Conservation (phyloP, 2,888 invertebrate genomes). For the Apamea sordens region DNA sequence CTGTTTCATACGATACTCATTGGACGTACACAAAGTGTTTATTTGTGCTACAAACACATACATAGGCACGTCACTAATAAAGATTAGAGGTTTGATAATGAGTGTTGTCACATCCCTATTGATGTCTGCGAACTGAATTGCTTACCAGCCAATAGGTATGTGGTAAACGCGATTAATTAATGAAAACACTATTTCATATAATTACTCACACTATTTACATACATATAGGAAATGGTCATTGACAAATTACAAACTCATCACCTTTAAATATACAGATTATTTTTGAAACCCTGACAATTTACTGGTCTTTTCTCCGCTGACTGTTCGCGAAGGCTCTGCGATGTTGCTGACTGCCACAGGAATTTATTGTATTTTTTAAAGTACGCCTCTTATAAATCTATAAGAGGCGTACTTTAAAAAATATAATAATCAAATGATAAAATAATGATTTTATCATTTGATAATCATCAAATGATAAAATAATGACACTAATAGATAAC, state of each 20-base stretch:
- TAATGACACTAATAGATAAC: conserved; percentile 26
- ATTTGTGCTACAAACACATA: conserved; percentile 9
- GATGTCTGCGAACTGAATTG: conserved; percentile 3
- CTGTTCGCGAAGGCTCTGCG: not conserved
- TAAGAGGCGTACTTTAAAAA: conserved; percentile 13
- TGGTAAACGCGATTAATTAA: not conserved
- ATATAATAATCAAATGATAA: too few relatives aligned
- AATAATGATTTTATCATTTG: too few relatives aligned
- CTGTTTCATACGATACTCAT: conserved; percentile 43
- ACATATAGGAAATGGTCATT: not conserved
- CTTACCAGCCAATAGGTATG: not conserved
- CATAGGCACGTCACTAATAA: conserved; percentile 20
- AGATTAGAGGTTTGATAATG: conserved; percentile 45
- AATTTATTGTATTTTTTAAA: conserved; percentile 15
- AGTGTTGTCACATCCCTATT: conserved; percentile 28
- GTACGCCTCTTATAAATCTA: not conserved
- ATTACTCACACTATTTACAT: not conserved
- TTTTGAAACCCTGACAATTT: not conserved
- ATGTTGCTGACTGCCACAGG: not conserved
- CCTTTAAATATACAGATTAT: not conserved
- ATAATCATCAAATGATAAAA: conserved; percentile 32
- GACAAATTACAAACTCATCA: not conserved
- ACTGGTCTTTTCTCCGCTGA: not conserved
- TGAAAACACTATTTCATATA: conserved; percentile 7
- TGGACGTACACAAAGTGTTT: conserved; percentile 23